phyloP scores from a whole-genome alignment of 2,113 vertebrate genomes.

The Tupaia tana region DNA sequence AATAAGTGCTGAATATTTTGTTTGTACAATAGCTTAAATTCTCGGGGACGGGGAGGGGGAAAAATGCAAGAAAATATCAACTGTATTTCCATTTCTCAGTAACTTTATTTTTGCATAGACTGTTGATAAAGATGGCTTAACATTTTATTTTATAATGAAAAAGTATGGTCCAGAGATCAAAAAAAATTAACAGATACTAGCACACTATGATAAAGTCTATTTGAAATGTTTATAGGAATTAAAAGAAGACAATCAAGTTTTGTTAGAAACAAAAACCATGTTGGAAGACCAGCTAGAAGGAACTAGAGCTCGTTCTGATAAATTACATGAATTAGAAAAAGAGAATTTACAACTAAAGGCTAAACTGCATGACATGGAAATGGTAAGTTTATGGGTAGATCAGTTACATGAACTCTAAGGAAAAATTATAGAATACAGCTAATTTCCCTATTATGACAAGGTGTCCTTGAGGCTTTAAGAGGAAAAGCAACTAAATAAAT shows the following conservation, averaged over 20 bases:
- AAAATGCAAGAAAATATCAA: not conserved
- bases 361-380: constrained; percentile 97
- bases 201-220: constrained; percentile 40
- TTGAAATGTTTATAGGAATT: constrained; percentile 91
- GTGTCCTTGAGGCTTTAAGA: constrained; percentile 20
- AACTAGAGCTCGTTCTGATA: constrained; percentile 95
- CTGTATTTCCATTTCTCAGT: not conserved
- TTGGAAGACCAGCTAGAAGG: constrained; percentile 96
- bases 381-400: constrained; percentile 87
- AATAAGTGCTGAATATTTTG: constrained; percentile 33
- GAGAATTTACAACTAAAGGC: constrained; percentile 97
- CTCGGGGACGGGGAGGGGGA: no score
- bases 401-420: not conserved
- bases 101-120: constrained; percentile 4
- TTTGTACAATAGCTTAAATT: constrained; percentile 54
- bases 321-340: constrained; percentile 97
- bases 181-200: constrained; percentile 51
- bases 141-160: constrained; percentile 40
- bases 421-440: constrained; percentile 3
- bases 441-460: not conserved
- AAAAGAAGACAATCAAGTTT: constrained; percentile 98
- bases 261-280: constrained; percentile 98
- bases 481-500: not conserved
- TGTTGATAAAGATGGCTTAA: not conserved
- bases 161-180: constrained; percentile 30